phyloP scores from a whole-genome alignment of 2,113 vertebrate genomes.

The Mastomys natalensis region DNA sequence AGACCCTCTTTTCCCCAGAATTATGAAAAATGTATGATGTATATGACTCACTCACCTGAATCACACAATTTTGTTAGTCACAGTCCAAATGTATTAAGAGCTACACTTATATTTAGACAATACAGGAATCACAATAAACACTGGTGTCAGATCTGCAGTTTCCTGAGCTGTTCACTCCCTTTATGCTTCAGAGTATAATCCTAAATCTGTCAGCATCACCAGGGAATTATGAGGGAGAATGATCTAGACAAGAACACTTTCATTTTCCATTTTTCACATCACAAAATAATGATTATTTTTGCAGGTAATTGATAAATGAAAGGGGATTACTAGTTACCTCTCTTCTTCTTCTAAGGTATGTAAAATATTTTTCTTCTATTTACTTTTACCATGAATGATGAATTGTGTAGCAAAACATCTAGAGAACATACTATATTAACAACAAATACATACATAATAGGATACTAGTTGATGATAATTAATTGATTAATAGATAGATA shows the following conservation, averaged over 20 bases:
- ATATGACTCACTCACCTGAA: not conserved
- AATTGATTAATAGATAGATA: not conserved
- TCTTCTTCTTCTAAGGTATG: not conserved
- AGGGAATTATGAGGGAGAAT: not conserved
- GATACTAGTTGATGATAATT: no score
- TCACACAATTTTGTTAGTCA: not conserved
- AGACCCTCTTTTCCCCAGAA: not conserved
- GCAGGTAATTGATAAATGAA: not conserved
- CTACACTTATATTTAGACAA: not conserved
- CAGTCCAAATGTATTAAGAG: not conserved
- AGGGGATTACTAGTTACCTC: not conserved
- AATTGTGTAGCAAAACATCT: not conserved
- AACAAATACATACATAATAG: not conserved
- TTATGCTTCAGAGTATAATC: not conserved
- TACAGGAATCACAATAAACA: not conserved
- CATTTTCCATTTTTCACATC: not conserved
- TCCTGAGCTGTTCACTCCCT: not conserved
- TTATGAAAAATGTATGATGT: not conserved
- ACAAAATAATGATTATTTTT: not conserved
- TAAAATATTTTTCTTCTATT: not conserved
- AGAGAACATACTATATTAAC: not conserved
- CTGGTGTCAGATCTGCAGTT: not conserved
- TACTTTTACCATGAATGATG: not conserved
- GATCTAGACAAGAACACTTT: not conserved
- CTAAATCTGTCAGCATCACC: not conserved